A percentile compares a stretch with the other conserved stretches of the same genome.
Evolutionary conservation across 1,140 invertebrate species (phyloP).

Genomic region (Eumaeus atala): DNA sequence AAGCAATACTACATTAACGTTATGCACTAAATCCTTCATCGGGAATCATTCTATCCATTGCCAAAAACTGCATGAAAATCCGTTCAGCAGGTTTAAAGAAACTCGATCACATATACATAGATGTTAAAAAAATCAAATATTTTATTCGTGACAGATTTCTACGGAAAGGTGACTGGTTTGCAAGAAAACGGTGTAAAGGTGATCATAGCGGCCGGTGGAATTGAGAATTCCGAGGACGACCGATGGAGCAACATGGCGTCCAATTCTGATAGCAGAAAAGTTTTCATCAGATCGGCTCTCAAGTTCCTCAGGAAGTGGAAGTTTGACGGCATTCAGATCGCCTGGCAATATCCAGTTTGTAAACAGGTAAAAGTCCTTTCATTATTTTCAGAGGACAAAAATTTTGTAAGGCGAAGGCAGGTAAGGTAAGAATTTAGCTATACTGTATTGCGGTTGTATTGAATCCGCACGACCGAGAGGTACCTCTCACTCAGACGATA

Average conservation of each 20-base stretch:
- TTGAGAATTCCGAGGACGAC: conserved; percentile 80
- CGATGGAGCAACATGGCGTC: conserved; percentile 80
- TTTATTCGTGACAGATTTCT: conserved; percentile 72
- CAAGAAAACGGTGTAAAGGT: conserved; percentile 79
- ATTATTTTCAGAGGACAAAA: no score
- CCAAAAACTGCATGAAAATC: no score
- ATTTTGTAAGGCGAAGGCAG: no score
- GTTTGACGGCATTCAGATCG: conserved; percentile 82
- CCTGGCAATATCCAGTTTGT: conserved; percentile 85
- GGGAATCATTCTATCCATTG: no score
- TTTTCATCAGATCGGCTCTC: conserved; percentile 77
- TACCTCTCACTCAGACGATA: no score
- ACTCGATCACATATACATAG: no score
- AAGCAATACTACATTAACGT: no score
- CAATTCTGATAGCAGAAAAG: conserved; percentile 70
- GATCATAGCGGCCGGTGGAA: conserved; percentile 81
- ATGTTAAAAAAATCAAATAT: background rate
- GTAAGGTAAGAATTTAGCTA: no score
- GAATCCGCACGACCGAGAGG: no score
- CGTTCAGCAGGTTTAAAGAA: no score
- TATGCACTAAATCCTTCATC: no score
- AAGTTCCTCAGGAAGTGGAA: conserved; percentile 79
- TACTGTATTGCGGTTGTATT: no score
- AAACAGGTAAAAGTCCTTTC: conserved; percentile 79
- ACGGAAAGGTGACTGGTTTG: conserved; percentile 76